Conservation (phyloP, 92 coral and sea anemone genomes). For the Metridium senile region DNA sequence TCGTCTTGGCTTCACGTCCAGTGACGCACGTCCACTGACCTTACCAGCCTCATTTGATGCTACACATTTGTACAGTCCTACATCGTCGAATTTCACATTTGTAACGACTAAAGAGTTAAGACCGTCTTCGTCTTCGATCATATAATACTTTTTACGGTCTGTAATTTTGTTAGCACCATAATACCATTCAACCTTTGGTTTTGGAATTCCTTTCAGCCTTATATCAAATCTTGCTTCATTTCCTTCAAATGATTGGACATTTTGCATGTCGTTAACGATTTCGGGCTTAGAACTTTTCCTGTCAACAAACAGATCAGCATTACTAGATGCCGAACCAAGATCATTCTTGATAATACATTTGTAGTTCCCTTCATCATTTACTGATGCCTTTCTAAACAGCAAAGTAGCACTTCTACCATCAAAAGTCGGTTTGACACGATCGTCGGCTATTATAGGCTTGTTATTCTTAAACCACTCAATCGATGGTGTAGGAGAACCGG, state of each 20-base stretch:
- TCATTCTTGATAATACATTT: conserved; percentile 67
- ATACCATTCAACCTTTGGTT: conserved; percentile 69
- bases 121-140: conserved; percentile 45
- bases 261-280: conserved; percentile 52
- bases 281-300: conserved; percentile 57
- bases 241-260: conserved; percentile 52
- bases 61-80: conserved; percentile 70
- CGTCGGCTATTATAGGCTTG: conserved; percentile 36
- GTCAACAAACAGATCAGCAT: conserved; percentile 64
- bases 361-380: conserved; percentile 67
- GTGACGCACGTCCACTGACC: conserved; percentile 45
- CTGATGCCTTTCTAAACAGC: conserved; percentile 35
- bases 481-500: conserved; percentile 73
- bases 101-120: conserved; percentile 50
- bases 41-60: conserved; percentile 71
- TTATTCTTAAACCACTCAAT: conserved; percentile 79
- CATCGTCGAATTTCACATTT: conserved; percentile 53
- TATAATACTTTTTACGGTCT: conserved; percentile 43
- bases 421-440: conserved; percentile 43
- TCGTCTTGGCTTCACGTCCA: conserved; percentile 45
- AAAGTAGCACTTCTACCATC: conserved; percentile 60
- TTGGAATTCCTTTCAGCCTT: conserved; percentile 78
- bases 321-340: conserved; percentile 61
- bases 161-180: conserved; percentile 49
- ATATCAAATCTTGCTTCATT: conserved; percentile 74